A percentile compares a stretch with the other conserved stretches of the same genome.
These are phyloP conservation scores for Pedetes capensis DNA, from an alignment of 2,113 vertebrate species.

Conservation along the genomic window DNA sequence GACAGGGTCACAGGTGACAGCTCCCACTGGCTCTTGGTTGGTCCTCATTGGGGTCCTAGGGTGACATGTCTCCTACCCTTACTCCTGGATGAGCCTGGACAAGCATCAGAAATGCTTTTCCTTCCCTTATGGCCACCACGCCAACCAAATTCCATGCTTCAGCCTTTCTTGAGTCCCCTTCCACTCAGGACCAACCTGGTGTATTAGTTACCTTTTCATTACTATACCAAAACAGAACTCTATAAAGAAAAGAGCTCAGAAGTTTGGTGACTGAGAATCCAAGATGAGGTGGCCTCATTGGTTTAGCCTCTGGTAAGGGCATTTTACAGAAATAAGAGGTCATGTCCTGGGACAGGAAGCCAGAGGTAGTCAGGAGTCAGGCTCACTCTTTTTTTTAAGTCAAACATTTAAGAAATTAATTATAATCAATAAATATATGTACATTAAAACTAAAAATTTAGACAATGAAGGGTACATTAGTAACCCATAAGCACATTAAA, in stretches of 20 bases:
- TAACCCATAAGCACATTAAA: background rate
- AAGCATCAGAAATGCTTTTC: background rate
- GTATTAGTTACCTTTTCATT: background rate
- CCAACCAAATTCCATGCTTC: background rate
- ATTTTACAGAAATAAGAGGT: background rate
- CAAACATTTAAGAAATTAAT: conserved; percentile 49
- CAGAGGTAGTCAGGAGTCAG: background rate
- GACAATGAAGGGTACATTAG: background rate
- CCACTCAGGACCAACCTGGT: background rate
- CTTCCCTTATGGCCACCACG: background rate
- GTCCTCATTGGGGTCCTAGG: background rate
- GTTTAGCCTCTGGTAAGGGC: background rate
- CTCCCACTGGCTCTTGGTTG: background rate
- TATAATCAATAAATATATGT: conserved; percentile 32
- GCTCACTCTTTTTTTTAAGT: too few species aligned
- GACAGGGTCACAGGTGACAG: background rate
- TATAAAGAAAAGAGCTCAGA: background rate
- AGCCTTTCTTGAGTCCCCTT: background rate
- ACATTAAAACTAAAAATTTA: conserved; percentile 42
- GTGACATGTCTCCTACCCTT: background rate
- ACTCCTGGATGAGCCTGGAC: background rate
- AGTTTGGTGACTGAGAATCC: background rate
- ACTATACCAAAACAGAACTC: background rate
- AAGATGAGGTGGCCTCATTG: background rate
- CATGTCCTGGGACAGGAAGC: background rate